Evolutionary conservation across 2,797 vertebrate genomes (phyloP).

Genomic region (Crocodylus rhombifer): DNA sequence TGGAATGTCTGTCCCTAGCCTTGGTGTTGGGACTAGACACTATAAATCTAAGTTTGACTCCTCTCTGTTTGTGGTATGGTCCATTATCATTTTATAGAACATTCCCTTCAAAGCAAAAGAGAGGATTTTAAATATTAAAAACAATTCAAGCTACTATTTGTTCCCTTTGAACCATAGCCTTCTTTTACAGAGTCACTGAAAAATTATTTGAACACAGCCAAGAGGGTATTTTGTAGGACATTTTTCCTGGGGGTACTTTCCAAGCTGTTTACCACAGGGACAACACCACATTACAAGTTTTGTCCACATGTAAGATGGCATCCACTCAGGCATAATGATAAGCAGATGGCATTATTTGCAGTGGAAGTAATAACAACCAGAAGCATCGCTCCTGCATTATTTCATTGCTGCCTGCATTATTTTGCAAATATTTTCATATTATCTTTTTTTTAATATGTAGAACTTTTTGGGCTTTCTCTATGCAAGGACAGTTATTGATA

Average conservation of each 20-base stretch:
- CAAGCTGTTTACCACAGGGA: constrained; percentile 61
- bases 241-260: constrained; percentile 48
- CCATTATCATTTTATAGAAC: background rate
- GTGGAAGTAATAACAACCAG: constrained; percentile 69
- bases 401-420: constrained; percentile 17
- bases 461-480: constrained; percentile 1
- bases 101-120: background rate
- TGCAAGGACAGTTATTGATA: background rate
- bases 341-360: constrained; percentile 74
- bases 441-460: background rate
- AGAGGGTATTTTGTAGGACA: constrained; percentile 50
- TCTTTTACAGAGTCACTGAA: constrained; percentile 47
- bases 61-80: background rate
- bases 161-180: constrained; percentile 59
- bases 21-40: background rate
- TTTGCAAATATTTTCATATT: constrained; percentile 46
- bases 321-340: constrained; percentile 61
- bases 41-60: background rate
- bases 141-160: constrained; percentile 40
- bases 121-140: constrained; percentile 51
- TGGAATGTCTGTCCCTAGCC: too few relatives aligned
- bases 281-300: constrained; percentile 35
- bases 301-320: constrained; percentile 57
- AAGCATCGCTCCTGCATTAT: constrained; percentile 12
- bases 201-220: constrained; percentile 63